These are phyloP conservation scores for Stenolophus ochropezus DNA, from an alignment of 2,888 invertebrate species.

Conservation along the genomic window DNA sequence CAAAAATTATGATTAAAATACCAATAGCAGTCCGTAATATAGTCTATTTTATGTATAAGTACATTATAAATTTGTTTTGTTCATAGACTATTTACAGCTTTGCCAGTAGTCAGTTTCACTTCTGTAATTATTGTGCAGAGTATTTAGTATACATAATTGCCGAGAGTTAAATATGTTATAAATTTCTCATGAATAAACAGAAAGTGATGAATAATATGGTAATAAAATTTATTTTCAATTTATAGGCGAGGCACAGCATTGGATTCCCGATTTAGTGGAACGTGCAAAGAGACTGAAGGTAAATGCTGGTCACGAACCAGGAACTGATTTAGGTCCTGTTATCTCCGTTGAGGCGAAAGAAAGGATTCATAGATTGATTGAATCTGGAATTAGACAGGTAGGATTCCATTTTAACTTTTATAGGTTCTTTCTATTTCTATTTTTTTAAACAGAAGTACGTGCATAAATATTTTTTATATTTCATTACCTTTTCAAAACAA, in stretches of 20 bases:
- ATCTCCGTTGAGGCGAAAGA: conserved; percentile 94
- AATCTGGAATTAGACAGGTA: conserved; percentile 80
- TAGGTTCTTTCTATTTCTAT: not conserved
- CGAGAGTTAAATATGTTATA: not conserved
- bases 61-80: no score
- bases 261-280: conserved; percentile 94
- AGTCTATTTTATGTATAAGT: no score
- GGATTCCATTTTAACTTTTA: conserved; percentile 60
- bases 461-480: not conserved
- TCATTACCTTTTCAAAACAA: no score
- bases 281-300: conserved; percentile 90
- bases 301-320: conserved; percentile 90
- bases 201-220: not conserved
- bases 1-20: no score
- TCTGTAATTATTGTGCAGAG: no score
- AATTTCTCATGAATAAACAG: not conserved
- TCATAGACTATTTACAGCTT: no score
- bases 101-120: not conserved
- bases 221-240: conserved; percentile 18
- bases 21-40: no score
- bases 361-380: conserved; percentile 86
- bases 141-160: no score
- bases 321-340: conserved; percentile 92
- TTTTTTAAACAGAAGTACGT: not conserved
- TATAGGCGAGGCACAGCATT: conserved; percentile 86